Evolutionary conservation across 1,140 invertebrate genomes (phyloP).

Genomic region (Conus ventricosus): DNA sequence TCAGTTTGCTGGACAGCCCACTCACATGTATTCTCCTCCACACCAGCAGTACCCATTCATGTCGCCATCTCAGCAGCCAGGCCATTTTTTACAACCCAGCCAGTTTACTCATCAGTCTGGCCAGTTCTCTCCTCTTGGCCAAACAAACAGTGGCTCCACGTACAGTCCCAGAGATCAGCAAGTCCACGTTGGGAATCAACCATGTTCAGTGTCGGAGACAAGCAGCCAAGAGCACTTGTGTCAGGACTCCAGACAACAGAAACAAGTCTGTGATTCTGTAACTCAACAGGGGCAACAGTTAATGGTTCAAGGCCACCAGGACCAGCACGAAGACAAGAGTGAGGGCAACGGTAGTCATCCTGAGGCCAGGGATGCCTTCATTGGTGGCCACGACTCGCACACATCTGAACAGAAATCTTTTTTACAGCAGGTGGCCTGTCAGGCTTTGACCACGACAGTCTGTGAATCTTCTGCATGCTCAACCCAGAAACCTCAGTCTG

Average conservation of each 20-base stretch:
- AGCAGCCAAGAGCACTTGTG: not conserved
- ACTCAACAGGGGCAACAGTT: not conserved
- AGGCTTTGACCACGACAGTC: slow-evolving; percentile 17
- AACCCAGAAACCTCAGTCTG: not conserved
- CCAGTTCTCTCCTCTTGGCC: not conserved
- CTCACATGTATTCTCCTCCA: not conserved
- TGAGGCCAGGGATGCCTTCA: not conserved
- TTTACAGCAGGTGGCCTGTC: slow-evolving; percentile 29
- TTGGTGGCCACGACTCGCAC: not conserved
- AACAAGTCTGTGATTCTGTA: not conserved
- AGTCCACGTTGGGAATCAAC: not conserved
- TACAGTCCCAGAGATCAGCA: not conserved
- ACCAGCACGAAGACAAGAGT: not conserved
- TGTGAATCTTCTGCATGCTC: not conserved
- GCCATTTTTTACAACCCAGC: not conserved
- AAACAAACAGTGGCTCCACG: not conserved
- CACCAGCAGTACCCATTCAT: not conserved
- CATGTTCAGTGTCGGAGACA: not conserved
- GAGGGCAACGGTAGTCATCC: not conserved
- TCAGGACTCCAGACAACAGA: not conserved
- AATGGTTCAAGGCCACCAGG: not conserved
- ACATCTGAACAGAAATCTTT: slow-evolving; percentile 1
- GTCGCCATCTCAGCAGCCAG: not conserved
- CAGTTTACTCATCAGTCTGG: not conserved
- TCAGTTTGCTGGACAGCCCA: not conserved